Evolutionary conservation across 2,888 invertebrate genomes (phyloP).

Genomic region (Prostheceraeus crozeri): DNA sequence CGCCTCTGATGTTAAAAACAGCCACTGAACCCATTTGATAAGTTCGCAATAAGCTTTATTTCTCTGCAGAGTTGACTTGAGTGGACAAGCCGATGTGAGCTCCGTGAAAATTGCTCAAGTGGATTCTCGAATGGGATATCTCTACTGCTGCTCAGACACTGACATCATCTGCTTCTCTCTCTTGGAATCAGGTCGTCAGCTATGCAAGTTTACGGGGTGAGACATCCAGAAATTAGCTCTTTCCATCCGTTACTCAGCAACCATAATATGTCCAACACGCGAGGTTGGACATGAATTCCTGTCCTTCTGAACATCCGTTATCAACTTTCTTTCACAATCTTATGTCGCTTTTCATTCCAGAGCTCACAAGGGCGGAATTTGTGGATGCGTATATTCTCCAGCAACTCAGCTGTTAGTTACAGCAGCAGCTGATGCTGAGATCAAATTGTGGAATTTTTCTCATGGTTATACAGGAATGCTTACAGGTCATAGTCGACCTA

Average conservation of each 20-base stretch:
- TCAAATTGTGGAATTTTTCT: constrained; percentile 40
- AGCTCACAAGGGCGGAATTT: constrained; percentile 53
- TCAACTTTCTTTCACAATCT: neutral
- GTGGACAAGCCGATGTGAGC: constrained; percentile 53
- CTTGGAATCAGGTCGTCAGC: constrained; percentile 48
- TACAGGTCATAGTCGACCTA: constrained; percentile 51
- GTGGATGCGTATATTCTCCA: constrained; percentile 51
- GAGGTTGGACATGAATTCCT: neutral
- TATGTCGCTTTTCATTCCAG: constrained; percentile 43
- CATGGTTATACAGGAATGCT: neutral
- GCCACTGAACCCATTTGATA: too few relatives aligned
- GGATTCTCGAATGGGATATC: constrained; percentile 48
- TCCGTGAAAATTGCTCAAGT: constrained; percentile 55
- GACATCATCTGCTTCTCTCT: constrained; percentile 49
- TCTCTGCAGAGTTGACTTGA: too few relatives aligned
- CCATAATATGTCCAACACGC: neutral
- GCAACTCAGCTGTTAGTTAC: constrained; percentile 49
- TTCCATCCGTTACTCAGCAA: neutral
- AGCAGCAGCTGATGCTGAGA: constrained; percentile 51
- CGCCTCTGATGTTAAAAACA: too few relatives aligned
- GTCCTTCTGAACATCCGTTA: neutral
- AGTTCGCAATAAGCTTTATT: too few relatives aligned
- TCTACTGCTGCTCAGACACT: constrained; percentile 55
- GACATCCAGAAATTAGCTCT: constrained; percentile 13
- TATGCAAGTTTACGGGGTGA: constrained; percentile 49